Base-by-base conservation (phyloP, 2,888 invertebrate genomes). In the Danaus chrysippus region DNA sequence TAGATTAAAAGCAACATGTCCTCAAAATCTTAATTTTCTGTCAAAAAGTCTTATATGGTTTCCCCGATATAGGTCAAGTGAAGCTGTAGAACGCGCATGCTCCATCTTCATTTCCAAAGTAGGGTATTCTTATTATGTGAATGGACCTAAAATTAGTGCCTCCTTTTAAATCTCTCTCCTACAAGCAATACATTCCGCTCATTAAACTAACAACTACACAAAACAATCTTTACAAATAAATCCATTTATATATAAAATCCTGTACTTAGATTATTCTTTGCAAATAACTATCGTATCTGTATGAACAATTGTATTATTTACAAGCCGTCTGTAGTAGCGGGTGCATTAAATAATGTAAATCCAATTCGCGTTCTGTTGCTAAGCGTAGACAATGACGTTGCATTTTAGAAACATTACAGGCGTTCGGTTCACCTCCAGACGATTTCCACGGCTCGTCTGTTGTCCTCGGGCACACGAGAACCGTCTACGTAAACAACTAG, bases 401-500 rank as follows among this genome's bases (percentile, higher is more conserved):
- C 84, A 85, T 81, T 82, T 81, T 77, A 78, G 83, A 82, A 78
- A 78, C 72, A 76, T 69, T 62, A 70, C 72, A 81, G 81, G 84
- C 83, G 82, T 83, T 83, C 79, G 75, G 75, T 75, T 86, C 84
- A 86, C 86, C 85, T 86, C 78, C 78, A 85, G 86, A 86, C 86
- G 78, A 70, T 76, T 77, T 74, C 74, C 78, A 77, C 78, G 78
- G 74, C 76, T 79, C 80, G 79, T 77, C 76, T 82, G 78, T 76
- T 79, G 83, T 84, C 83, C 82, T 82, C 77, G 72, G 71, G 65
- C 76, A 71, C 74, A 69, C 71, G 72, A 73, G 71, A 83, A 83
- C 85, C 83, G 83, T 83, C 86, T 78, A 79, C 77, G 78, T 81
- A 84, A 83, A 84, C 80, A 83, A 72, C 74, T 75, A 76, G 46